phyloP scores from a whole-genome alignment of 30 jellyfish, hydroid and myxozoan genomes.

The Turritopsis rubra region DNA sequence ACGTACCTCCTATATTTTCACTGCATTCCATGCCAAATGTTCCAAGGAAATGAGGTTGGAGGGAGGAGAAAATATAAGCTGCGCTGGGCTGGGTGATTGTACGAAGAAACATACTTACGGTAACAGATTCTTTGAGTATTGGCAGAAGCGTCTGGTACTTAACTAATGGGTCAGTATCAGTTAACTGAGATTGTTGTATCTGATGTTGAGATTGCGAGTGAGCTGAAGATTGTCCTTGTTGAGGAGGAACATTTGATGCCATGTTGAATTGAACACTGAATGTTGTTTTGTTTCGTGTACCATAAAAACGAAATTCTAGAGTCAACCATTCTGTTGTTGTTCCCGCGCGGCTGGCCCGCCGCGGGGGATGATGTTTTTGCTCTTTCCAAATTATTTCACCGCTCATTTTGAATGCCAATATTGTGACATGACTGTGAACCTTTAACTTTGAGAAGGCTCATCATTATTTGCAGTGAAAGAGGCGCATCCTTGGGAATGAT shows the following conservation, averaged over 20 bases:
- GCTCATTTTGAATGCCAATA: no score
- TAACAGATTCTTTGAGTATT: constrained; percentile 60
- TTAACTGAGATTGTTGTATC: constrained; percentile 37
- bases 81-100: no score
- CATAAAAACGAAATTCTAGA: not conserved
- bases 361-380: not conserved
- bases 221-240: no score
- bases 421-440: no score
- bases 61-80: not conserved
- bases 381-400: not conserved
- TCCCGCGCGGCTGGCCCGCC: not conserved
- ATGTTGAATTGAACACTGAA: not conserved
- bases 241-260: not conserved
- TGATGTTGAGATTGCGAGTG: constrained; percentile 30
- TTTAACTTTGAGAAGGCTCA: no score
- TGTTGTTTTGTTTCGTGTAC: not conserved
- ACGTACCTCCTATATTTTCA: no score
- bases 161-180: constrained; percentile 72
- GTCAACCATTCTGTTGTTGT: not conserved
- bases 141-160: constrained; percentile 54
- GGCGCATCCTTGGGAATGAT: no score
- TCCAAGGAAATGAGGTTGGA: not conserved
- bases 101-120: constrained; percentile 36
- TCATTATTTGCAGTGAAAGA: no score
- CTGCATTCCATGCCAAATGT: no score